A percentile compares a stretch with the other conserved stretches of the same genome.
Conservation (phyloP, 2,888 invertebrate genomes). For the Xanthia togata region DNA sequence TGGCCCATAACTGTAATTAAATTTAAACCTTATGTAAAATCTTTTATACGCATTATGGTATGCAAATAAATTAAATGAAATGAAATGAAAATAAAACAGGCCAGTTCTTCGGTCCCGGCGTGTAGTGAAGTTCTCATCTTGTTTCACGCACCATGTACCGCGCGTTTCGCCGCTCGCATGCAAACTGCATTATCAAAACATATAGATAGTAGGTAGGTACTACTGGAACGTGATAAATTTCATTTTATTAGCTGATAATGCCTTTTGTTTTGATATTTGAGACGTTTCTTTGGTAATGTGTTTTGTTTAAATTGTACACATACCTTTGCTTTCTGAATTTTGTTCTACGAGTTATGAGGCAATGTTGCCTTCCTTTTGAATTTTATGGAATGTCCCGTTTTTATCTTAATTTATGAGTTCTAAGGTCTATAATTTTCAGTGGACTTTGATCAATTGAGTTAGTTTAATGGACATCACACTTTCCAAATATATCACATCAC, state of each 20-base stretch:
- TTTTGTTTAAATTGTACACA: constrained; percentile 44
- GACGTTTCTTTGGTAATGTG: constrained; percentile 21
- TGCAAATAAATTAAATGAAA: too few relatives aligned
- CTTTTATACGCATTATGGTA: too few relatives aligned
- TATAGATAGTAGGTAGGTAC: neutral
- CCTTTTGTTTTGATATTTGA: constrained; percentile 37
- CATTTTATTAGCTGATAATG: constrained; percentile 60
- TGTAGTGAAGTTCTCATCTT: constrained; percentile 59
- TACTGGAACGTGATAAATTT: constrained; percentile 46
- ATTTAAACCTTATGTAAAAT: too few relatives aligned
- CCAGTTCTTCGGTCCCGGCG: constrained; percentile 20
- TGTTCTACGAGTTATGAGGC: neutral
- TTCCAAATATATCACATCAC: neutral
- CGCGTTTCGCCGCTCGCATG: constrained; percentile 61
- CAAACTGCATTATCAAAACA: constrained; percentile 62
- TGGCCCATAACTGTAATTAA: too few relatives aligned
- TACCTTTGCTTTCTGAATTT: constrained; percentile 6
- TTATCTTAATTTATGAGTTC: neutral
- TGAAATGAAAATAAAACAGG: neutral
- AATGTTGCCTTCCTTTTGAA: neutral
- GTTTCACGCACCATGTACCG: constrained; percentile 65
- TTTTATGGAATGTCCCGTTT: neutral
- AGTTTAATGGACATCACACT: neutral
- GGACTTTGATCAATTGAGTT: too few relatives aligned
- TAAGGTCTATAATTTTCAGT: neutral